A percentile compares a stretch with the other conserved stretches of the same genome.
phyloP scores from a whole-genome alignment of 2,113 vertebrate genomes.

The Heliornis fulica region DNA sequence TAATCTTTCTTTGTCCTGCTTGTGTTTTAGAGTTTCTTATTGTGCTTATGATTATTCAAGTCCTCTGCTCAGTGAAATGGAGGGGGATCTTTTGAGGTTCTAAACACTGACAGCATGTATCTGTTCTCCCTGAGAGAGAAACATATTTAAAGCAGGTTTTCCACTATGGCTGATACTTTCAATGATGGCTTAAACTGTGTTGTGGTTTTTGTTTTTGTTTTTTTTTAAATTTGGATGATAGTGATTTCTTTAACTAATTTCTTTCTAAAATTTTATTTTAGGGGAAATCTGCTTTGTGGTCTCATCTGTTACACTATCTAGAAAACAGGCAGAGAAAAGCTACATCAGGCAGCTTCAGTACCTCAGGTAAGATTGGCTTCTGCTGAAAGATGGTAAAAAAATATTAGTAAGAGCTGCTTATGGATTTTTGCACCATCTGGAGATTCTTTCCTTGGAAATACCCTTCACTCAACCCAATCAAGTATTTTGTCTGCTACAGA shows the following conservation, averaged over 20 bases:
- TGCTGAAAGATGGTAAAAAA: background rate
- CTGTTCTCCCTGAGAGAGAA: background rate
- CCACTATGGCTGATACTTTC: background rate
- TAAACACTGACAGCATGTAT: background rate
- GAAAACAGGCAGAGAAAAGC: slow-evolving; percentile 92
- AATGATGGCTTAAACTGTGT: background rate
- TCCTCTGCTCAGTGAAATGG: background rate
- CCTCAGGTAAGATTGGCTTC: slow-evolving; percentile 78
- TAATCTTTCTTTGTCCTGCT: background rate
- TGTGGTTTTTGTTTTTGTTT: no score
- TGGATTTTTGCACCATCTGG: background rate
- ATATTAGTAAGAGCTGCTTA: background rate
- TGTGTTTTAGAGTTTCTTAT: background rate
- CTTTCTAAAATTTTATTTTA: slow-evolving; percentile 35
- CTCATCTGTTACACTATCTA: slow-evolving; percentile 93
- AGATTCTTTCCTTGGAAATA: background rate
- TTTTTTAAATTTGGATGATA: background rate
- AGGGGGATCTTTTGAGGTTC: background rate
- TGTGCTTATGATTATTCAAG: background rate
- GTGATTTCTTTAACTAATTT: background rate
- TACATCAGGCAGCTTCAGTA: slow-evolving; percentile 84
- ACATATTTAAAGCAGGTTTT: background rate
- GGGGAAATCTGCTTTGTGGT: slow-evolving; percentile 98
- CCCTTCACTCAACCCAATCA: background rate
- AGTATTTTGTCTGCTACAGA: background rate